A percentile compares a stretch with the other conserved stretches of the same genome.
Conservation (phyloP, 2,113 vertebrate genomes). For the Bostrychus sinensis region DNA sequence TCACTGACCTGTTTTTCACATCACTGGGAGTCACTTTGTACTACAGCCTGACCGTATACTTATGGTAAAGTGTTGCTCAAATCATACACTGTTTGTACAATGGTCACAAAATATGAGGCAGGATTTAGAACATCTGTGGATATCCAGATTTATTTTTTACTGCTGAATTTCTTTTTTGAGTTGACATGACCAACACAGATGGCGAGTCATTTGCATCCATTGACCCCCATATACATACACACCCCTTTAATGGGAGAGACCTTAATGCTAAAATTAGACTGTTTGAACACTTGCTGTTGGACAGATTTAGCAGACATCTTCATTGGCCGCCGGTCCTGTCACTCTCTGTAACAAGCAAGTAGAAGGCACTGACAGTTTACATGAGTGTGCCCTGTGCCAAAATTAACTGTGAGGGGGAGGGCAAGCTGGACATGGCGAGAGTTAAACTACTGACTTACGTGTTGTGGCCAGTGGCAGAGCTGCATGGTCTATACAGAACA, state of each 20-base stretch:
- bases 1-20: no score
- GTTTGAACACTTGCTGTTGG: conserved; percentile 58
- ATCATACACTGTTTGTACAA: no score
- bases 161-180: neutral
- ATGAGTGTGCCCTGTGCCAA: conserved; percentile 67
- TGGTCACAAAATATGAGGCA: no score
- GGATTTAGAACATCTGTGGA: no score
- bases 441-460: conserved; percentile 43
- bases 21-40: neutral
- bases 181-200: conserved; percentile 50
- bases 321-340: conserved; percentile 71
- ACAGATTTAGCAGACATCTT: conserved; percentile 41
- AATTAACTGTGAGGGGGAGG: conserved; percentile 64
- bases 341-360: conserved; percentile 57
- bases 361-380: conserved; percentile 67
- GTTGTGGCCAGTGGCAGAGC: conserved; percentile 54
- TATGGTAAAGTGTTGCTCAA: no score
- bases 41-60: no score
- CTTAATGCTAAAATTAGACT: conserved; percentile 72
- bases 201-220: conserved; percentile 64
- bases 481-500: conserved; percentile 28
- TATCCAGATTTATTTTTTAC: no score
- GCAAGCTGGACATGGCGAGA: conserved; percentile 52
- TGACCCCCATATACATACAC: conserved; percentile 12
- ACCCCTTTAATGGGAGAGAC: conserved; percentile 70